Percentiles rank a stretch among this genome's conserved stretches.
Conservation (phyloP, 2,797 vertebrate species). For the Telmatherina bonti region DNA sequence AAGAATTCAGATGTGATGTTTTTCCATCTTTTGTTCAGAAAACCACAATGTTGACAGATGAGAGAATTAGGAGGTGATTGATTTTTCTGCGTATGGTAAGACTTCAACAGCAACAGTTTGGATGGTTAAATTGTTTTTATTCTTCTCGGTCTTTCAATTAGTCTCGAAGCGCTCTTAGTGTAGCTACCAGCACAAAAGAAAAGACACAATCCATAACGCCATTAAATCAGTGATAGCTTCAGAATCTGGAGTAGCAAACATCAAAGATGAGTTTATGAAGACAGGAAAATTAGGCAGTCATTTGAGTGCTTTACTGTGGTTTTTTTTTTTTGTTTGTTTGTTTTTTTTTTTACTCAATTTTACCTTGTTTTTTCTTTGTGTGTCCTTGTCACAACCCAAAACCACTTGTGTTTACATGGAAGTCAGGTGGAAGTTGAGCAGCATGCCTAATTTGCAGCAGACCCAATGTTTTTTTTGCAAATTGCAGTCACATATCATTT, state of each 20-base stretch:
- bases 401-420: conserved; percentile 48
- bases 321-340: conserved; percentile 17
- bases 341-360: conserved; percentile 5
- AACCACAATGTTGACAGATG: conserved; percentile 49
- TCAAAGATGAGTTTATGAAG: not conserved
- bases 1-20: conserved; percentile 80
- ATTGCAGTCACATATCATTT: conserved; percentile 79
- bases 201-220: not conserved
- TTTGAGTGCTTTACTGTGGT: not conserved
- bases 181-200: conserved; percentile 13
- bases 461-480: conserved; percentile 72
- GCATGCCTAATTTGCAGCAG: conserved; percentile 69
- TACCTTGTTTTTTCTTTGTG: conserved; percentile 31
- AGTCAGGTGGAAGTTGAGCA: conserved; percentile 54
- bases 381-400: conserved; percentile 44
- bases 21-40: conserved; percentile 57
- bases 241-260: not conserved
- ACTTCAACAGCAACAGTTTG: conserved; percentile 26
- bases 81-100: conserved; percentile 47
- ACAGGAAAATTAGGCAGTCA: not conserved
- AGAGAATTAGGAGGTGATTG: conserved; percentile 39
- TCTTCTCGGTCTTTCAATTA: conserved; percentile 20
- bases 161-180: conserved; percentile 4
- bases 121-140: conserved; percentile 18
- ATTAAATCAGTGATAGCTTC: conserved; percentile 6